Evolutionary conservation across 2,113 vertebrate species (phyloP), one percentile per base, ranked within the genome.

Genomic region (Dicrurus megarhynchus): DNA sequence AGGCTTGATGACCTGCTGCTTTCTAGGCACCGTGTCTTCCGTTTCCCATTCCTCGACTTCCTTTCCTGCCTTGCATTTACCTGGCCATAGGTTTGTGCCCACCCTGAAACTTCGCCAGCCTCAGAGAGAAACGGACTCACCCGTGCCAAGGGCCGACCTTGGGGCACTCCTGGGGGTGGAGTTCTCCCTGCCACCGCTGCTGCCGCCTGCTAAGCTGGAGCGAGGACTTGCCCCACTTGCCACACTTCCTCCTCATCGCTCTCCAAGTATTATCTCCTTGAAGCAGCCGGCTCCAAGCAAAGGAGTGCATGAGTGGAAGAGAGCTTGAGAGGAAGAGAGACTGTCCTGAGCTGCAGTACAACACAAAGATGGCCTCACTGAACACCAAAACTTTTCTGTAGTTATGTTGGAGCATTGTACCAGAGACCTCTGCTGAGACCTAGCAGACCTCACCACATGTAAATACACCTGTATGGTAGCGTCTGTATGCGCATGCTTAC

Each of bases 381-480:
- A 94, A 95, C 89, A 89, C 87, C 78, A 82, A 84, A 96, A 97
- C 89, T 82, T 49, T 89, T 87, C 94, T 92, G 95, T 94, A 89
- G 92, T 94, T 89, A 20, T 69, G 61, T 70, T 61, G 88, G 84
- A 93, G 87, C 89, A 77, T 80, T 94, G 90, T 96, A 94, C 87
- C 41, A 92, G 95, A 96, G 89, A 96, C 39, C 78, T 96, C 89
- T 97, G 95, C 93, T 94, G 93, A 94, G 76, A 65, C 41, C 61
- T 57, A 87, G 90, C 96, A 96, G 89, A 94, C 64, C 91, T 86
- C 92, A 64, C 84, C 92, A 82, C 73, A 3, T 97, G 97, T 97
- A 97, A 97, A 97, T 97, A 97, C 79, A 95, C 89, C 92, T 93
- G 64, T 93, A 71, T 46, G 95, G 94, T 94, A 90, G 95, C 57